phyloP scores from a whole-genome alignment of 1,140 invertebrate genomes.

The Pogonognathellus flavescens region DNA sequence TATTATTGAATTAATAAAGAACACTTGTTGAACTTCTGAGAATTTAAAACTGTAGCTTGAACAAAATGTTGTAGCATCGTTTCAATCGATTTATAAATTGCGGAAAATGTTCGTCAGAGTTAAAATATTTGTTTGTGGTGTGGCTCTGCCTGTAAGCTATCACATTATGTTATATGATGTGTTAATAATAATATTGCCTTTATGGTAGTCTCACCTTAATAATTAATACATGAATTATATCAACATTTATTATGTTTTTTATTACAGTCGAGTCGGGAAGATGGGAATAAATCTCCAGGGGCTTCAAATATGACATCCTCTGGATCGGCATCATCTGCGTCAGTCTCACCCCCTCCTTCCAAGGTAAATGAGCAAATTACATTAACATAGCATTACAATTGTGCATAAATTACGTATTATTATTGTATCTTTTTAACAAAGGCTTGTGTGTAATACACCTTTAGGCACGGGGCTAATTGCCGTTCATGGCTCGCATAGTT shows the following conservation, averaged over 20 bases:
- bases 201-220: neutral
- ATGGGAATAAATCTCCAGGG: constrained; percentile 69
- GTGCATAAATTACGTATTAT: neutral
- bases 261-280: constrained; percentile 74
- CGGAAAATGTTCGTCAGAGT: neutral
- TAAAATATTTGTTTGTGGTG: constrained; percentile 29
- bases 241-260: constrained; percentile 59
- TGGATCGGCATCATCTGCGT: constrained; percentile 69
- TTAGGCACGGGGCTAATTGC: neutral
- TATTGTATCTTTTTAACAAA: neutral
- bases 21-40: too few species aligned
- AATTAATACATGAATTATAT: neutral
- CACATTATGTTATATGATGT: neutral
- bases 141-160: neutral
- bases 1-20: too few species aligned
- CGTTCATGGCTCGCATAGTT: neutral
- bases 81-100: too few species aligned
- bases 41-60: too few species aligned
- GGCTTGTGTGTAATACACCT: neutral
- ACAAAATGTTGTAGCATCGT: too few species aligned
- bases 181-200: neutral
- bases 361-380: constrained; percentile 60
- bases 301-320: constrained; percentile 68
- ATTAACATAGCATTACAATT: neutral
- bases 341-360: constrained; percentile 70